Evolutionary conservation across 2,888 invertebrate genomes (phyloP), one percentile per base, ranked within the genome.

Genomic region (Trachelus stipa): DNA sequence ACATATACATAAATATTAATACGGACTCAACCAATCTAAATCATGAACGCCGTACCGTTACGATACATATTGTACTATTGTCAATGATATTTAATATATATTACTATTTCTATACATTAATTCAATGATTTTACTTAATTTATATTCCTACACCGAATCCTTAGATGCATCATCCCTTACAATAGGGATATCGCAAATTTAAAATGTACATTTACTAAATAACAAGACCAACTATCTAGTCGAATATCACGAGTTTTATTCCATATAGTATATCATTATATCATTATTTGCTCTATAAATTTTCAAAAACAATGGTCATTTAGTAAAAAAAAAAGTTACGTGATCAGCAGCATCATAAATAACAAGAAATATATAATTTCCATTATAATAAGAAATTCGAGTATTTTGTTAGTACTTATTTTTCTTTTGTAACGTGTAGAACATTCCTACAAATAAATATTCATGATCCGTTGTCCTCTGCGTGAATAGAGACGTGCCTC

Each of bases 1-100:
- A 35, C 35, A 35, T 35, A 56, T 56, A 56, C 40, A 56, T 56
- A 56, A 56, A 56, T 56, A 56, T 56, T 56, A 56, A 56, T 15
- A 56, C 40, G 23, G 40, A 56, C 40, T 56, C 40, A 23, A 56
- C 23, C 40, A 56, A 9, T 56, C 40, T 56, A 40, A 15, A 40
- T 40, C 15, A 23, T 56, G 40, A 9, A 56, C 40, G 23, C 15
- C 40, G 40, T 83, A 79, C 86, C 87, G 86, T 85, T 87, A 83
- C 81, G 81, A 83, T 85, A 80, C 80, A 84, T 86, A 85, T 84
- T 87, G 81, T 88, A 87, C 80, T 79, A 86, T 84, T 88, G 84
- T 85, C 81, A 79, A 83, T 81, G 83, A 84, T 84, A 84, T 84
- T 86, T 83, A 82, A 85, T 86, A 85, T 85, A 84, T 80, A 83